phyloP scores from a whole-genome alignment of 2,797 vertebrate genomes.

The Gila robusta region DNA sequence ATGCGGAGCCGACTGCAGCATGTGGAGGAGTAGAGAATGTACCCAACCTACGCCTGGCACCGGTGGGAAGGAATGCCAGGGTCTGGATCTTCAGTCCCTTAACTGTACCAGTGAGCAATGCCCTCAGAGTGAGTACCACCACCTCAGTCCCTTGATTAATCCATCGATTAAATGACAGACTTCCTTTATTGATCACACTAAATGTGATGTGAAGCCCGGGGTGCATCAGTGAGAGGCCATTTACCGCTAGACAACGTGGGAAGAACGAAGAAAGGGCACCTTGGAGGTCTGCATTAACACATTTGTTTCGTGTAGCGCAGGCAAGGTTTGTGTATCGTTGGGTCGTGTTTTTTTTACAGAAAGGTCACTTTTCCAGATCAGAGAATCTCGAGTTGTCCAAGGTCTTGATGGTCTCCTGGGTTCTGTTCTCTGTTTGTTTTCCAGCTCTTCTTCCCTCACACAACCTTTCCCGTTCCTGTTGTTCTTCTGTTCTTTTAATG shows the following conservation, averaged over 20 bases:
- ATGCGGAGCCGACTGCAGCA: conserved; percentile 91
- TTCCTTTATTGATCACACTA: conserved; percentile 45
- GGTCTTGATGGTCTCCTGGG: conserved; percentile 19
- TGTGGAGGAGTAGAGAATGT: conserved; percentile 95
- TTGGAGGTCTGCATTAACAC: conserved; percentile 3
- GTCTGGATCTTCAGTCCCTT: conserved; percentile 90
- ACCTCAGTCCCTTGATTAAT: conserved; percentile 2
- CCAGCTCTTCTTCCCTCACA: background rate
- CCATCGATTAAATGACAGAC: conserved; percentile 28
- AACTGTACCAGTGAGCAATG: conserved; percentile 98
- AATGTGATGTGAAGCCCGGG: conserved; percentile 22
- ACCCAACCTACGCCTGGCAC: conserved; percentile 92
- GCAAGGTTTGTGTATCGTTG: conserved; percentile 10
- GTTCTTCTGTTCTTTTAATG: conserved; percentile 31
- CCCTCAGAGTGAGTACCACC: conserved; percentile 89
- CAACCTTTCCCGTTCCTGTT: conserved; percentile 25
- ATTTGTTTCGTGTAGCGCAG: conserved; percentile 17
- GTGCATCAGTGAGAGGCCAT: background rate
- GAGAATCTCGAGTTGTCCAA: conserved; percentile 7
- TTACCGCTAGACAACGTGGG: background rate
- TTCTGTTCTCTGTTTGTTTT: conserved; percentile 11
- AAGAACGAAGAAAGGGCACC: background rate
- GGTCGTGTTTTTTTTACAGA: background rate
- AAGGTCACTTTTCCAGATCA: conserved; percentile 48
- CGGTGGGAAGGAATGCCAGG: conserved; percentile 91